These are phyloP conservation scores for Nothobranchius furzeri DNA, from an alignment of 2,113 vertebrate species.

Conservation along the genomic window DNA sequence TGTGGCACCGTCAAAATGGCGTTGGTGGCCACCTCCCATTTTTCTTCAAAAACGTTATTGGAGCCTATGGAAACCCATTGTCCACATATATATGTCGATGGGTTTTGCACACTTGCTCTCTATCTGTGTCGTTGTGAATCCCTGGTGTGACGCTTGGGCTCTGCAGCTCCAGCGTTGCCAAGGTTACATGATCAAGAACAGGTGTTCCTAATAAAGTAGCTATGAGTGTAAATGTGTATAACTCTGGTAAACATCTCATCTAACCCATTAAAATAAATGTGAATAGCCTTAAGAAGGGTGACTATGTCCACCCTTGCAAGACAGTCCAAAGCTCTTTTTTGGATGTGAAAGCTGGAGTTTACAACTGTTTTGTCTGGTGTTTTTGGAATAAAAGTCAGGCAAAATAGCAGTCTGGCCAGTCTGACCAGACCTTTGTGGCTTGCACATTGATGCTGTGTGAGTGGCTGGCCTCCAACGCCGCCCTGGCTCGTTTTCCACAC, in stretches of 20 bases:
- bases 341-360: constrained; percentile 14
- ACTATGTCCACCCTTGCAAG: not conserved
- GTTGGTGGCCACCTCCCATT: too few relatives aligned
- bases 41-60: too few relatives aligned
- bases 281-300: not conserved
- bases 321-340: not conserved
- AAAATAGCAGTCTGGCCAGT: constrained; percentile 37
- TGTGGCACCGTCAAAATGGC: too few relatives aligned
- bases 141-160: too few relatives aligned
- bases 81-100: too few relatives aligned
- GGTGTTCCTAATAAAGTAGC: too few relatives aligned
- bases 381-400: constrained; percentile 24
- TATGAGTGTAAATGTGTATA: too few relatives aligned
- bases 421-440: constrained; percentile 54
- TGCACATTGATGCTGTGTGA: constrained; percentile 48
- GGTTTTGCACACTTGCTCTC: too few relatives aligned
- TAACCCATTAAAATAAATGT: not conserved
- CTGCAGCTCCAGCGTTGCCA: too few relatives aligned
- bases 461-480: constrained; percentile 52
- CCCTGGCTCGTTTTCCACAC: constrained; percentile 41
- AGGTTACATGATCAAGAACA: too few relatives aligned
- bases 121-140: too few relatives aligned
- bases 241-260: not conserved
- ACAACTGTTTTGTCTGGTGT: not conserved
- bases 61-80: too few relatives aligned